Conservation (phyloP, 2,888 invertebrate species). For the Chromoteleia sp. region DNA sequence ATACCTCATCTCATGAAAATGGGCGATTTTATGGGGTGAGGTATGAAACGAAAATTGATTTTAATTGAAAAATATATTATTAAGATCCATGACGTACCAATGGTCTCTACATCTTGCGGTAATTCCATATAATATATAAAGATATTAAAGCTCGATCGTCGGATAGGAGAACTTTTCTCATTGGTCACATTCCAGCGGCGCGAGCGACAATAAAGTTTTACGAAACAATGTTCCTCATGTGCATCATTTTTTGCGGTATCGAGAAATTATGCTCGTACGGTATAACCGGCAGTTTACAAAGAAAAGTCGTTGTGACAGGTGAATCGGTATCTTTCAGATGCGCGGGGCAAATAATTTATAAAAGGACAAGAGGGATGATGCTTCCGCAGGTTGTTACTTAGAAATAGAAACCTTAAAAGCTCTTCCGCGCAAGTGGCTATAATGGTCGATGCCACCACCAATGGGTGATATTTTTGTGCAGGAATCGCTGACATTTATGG, state of each 20-base stretch:
- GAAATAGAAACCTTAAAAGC: slow-evolving; percentile 70
- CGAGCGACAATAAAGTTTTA: slow-evolving; percentile 58
- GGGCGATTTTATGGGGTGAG: too few species aligned
- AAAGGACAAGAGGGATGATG: slow-evolving; percentile 68
- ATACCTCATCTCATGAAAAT: too few species aligned
- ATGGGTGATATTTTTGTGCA: slow-evolving; percentile 67
- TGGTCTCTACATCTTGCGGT: not conserved
- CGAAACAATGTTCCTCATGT: slow-evolving; percentile 61
- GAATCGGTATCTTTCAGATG: slow-evolving; percentile 69
- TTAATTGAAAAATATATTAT: not conserved
- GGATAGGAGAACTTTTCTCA: slow-evolving; percentile 41
- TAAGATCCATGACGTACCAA: slow-evolving; percentile 1
- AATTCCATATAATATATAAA: slow-evolving; percentile 25
- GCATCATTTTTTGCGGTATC: slow-evolving; percentile 47
- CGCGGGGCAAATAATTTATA: slow-evolving; percentile 66
- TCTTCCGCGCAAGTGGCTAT: slow-evolving; percentile 65
- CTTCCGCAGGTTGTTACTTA: slow-evolving; percentile 68
- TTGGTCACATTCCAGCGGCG: slow-evolving; percentile 42
- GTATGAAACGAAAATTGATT: too few species aligned
- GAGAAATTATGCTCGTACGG: slow-evolving; percentile 50
- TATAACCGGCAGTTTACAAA: slow-evolving; percentile 62
- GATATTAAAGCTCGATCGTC: slow-evolving; percentile 51
- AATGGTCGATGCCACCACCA: slow-evolving; percentile 67
- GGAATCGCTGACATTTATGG: slow-evolving; percentile 67
- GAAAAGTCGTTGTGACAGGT: slow-evolving; percentile 68